These are phyloP conservation scores for Danaus plexippus DNA, from an alignment of 1,140 invertebrate genomes.

Conservation along the genomic window DNA sequence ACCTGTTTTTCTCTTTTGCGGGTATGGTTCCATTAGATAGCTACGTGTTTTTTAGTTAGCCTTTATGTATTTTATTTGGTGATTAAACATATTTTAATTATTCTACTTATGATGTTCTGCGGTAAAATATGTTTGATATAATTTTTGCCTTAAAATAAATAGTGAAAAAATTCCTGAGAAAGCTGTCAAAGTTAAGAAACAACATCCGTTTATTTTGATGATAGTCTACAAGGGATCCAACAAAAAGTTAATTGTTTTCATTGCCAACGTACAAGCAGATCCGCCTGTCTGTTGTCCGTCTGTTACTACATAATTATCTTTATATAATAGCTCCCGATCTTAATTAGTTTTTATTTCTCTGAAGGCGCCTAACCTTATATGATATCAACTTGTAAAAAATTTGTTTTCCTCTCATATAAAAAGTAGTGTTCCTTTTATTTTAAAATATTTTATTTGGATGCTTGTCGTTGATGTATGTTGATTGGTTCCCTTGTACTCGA, in stretches of 20 bases:
- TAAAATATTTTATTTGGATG: conserved; percentile 54
- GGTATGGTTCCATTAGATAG: conserved; percentile 58
- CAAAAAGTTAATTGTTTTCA: conserved; percentile 71
- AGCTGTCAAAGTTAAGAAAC: conserved; percentile 31
- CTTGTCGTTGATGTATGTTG: conserved; percentile 63
- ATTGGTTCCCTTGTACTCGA: conserved; percentile 60
- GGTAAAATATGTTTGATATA: background rate
- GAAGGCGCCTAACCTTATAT: conserved; percentile 65
- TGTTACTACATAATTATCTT: conserved; percentile 53
- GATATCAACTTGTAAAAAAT: conserved; percentile 65
- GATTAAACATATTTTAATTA: conserved; percentile 18
- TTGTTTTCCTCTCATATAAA: conserved; percentile 64
- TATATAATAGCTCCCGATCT: conserved; percentile 67
- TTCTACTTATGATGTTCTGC: conserved; percentile 3
- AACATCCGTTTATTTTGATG: conserved; percentile 50
- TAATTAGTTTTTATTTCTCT: conserved; percentile 71
- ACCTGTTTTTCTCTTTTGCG: conserved; percentile 46
- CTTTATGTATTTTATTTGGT: conserved; percentile 39
- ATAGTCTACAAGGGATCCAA: conserved; percentile 44
- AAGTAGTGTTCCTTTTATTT: conserved; percentile 58
- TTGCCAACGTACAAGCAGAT: conserved; percentile 61
- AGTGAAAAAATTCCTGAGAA: conserved; percentile 19
- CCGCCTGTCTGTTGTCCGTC: conserved; percentile 41
- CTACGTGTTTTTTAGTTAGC: conserved; percentile 51
- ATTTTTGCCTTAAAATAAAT: background rate